These are phyloP conservation scores for Magallana nippona DNA, from an alignment of 2,888 invertebrate genomes.

Conservation along the genomic window DNA sequence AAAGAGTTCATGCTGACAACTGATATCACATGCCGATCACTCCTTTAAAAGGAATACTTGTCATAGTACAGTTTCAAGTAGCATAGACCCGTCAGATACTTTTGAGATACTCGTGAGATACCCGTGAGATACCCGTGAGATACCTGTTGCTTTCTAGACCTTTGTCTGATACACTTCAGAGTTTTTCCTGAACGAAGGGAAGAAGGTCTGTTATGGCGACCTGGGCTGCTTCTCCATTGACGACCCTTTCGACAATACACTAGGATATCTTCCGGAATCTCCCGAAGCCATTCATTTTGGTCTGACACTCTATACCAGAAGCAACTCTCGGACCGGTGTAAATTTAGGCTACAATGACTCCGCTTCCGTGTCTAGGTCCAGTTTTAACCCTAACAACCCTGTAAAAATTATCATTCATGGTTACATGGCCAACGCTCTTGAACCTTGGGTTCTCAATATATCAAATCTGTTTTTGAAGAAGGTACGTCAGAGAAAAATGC, in stretches of 20 bases:
- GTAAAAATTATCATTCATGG: constrained; percentile 96
- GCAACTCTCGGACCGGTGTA: constrained; percentile 78
- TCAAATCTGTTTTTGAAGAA: constrained; percentile 88
- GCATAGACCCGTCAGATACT: no score
- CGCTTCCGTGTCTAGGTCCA: constrained; percentile 86
- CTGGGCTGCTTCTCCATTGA: constrained; percentile 67
- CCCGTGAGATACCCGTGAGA: no score
- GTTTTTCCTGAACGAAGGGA: constrained; percentile 52
- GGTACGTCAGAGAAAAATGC: constrained; percentile 36
- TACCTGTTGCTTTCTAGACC: no score
- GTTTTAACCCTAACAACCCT: constrained; percentile 88
- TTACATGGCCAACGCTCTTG: constrained; percentile 88
- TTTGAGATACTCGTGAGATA: no score
- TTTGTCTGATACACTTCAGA: constrained; percentile 44
- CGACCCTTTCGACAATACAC: constrained; percentile 62
- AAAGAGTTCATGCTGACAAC: no score
- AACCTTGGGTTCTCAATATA: constrained; percentile 96
- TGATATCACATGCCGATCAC: no score
- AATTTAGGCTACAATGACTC: constrained; percentile 82
- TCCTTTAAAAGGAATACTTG: no score
- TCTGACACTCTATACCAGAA: constrained; percentile 86
- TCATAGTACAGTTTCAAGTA: no score
- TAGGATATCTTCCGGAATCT: constrained; percentile 65
- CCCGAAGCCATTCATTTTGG: constrained; percentile 83
- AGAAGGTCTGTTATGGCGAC: constrained; percentile 67